Base-by-base conservation (phyloP, 2,797 vertebrate genomes). In the Smutsia temminckii region DNA sequence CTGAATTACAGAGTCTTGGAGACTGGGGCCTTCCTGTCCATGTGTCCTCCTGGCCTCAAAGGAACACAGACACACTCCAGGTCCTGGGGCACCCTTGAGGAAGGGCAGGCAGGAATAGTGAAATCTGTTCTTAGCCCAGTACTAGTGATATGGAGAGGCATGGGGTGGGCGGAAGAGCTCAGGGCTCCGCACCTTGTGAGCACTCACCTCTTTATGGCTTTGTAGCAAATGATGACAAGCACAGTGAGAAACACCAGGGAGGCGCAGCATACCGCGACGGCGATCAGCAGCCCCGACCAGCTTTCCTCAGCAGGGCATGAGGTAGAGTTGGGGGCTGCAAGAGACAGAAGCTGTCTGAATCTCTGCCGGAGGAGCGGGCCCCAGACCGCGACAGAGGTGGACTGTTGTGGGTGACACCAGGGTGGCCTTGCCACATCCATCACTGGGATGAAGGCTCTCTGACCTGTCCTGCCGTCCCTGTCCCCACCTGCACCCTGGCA, bases 221-320 rank as follows among this genome's bases (percentile, higher is more conserved):
- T 99, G 99, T 99, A 99, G 98, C 99, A 99, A 98, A 99, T 99
- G 98, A 99, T 99, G 98, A 99, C 98, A 96, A 99, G 99, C 98
- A 99, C 98, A 59, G 99, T 98, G 96, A 99, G 99, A 97, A 99
- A 99, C 97, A 99, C 98, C 68, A 99, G 97, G 64, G 99, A 99
- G 97, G 99, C 97, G 16, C 99, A 99, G 96, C 99, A 99, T 94
- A 99, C 99, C 2, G 99, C 99, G 55, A 99, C 98, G 80, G 99
- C 97, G 95, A 99, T 99, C 97, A 99, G 95, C 96, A 99, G 98
- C 97, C 99, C 99, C 86, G 98, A 99, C 99, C 99, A 99, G 90
- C 99, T 99, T 94, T 98, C 98, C 97, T 98, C 98, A 14, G 97
- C 85, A 8, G 98, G 98, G 95, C 98, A 98, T 96, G 98, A 97